These are phyloP conservation scores for Lycaon pictus DNA, from an alignment of 2,113 vertebrate species.

Conservation along the genomic window DNA sequence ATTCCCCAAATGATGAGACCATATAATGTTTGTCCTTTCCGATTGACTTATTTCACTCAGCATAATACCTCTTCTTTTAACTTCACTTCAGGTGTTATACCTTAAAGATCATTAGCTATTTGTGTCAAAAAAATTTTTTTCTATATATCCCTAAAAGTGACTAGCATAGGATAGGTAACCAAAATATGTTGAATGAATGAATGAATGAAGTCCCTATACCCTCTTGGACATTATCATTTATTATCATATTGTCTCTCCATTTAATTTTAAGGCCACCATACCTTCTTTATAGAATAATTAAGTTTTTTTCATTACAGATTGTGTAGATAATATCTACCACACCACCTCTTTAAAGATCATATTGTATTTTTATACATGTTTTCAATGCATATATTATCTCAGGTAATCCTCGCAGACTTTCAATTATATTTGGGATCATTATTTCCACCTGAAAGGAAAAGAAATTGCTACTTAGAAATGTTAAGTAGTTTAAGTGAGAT, in stretches of 20 bases:
- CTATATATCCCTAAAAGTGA: background rate
- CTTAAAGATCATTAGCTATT: background rate
- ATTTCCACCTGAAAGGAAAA: background rate
- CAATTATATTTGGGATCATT: background rate
- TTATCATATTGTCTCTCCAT: background rate
- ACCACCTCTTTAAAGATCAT: background rate
- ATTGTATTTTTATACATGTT: background rate
- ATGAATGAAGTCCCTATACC: background rate
- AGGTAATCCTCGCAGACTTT: background rate
- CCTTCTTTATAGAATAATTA: background rate
- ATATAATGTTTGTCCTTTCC: no score
- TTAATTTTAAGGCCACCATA: background rate
- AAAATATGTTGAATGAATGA: background rate
- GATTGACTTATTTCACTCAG: no score
- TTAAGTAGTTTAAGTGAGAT: background rate
- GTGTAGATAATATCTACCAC: background rate
- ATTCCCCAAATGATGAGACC: no score
- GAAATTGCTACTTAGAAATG: background rate
- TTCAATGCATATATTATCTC: background rate
- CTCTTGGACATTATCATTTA: background rate
- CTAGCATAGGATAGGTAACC: background rate
- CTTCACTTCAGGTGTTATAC: background rate
- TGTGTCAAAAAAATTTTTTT: background rate
- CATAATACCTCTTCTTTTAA: background rate
- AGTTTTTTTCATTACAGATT: background rate